Base-by-base conservation (phyloP, 2,888 invertebrate genomes). In the Coecobrya sp. region DNA sequence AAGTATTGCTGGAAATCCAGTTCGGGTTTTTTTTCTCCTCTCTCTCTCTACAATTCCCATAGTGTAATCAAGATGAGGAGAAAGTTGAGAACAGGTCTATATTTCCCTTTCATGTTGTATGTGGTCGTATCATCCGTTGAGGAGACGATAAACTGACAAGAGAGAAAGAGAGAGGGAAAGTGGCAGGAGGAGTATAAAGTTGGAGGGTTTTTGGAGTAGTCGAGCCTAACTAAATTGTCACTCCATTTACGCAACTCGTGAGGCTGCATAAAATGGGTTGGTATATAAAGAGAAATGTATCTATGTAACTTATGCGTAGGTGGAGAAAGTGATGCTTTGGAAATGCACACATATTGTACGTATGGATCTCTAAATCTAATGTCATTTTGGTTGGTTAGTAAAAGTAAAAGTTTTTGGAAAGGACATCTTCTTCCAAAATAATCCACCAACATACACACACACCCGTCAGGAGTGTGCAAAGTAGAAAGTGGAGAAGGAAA, bases 171-270 rank as follows among this genome's bases (percentile, higher is more conserved):
- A 42, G 42, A 42, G 42, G 10, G 42, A 42, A 10, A 49, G 49
- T 49, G 49, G 36, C 2, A 4, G 36, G 36, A 36, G 36, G 36
- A 36, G 36, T 36, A 4, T 36, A 4, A 4, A 36, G 2, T 36
- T n/a, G n/a, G n/a, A n/a, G n/a, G n/a, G n/a, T 36, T 36, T 36
- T 36, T 36, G 13, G 65, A 65, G 65, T 16, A 27, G 30, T 55
- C 27, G 30, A 36, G 59, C 30, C 59, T 82, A 82, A 82, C 81
- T 82, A 82, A 82, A 82, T 82, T 82, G 81, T 82, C 81, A 82
- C 81, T 82, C 81, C 81, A 82, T 82, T 82, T 82, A 82, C 81
- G 59, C 55, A 82, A 59, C 81, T 82, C 59, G 30, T 55, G 36
- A 82, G 59, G 22, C 52, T 36, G 59, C 30, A 59, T 82, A 59